Evolutionary conservation across 2,888 invertebrate species (phyloP).

Genomic region (Ptilodon capucinus): DNA sequence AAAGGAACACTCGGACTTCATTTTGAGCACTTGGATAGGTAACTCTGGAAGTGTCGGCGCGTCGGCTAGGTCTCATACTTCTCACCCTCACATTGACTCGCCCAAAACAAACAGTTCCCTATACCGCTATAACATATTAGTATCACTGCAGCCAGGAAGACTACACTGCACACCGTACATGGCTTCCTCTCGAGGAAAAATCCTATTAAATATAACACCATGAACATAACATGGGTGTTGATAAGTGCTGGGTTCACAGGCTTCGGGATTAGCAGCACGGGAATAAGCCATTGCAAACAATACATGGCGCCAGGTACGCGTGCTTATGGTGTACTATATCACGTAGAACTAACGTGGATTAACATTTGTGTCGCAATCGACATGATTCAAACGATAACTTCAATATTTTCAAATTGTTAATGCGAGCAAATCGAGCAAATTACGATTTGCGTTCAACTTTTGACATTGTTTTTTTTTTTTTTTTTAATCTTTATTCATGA

Average conservation of each 20-base stretch:
- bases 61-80: conserved; percentile 77
- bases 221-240: conserved; percentile 98
- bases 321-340: conserved; percentile 34
- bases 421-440: too few relatives aligned
- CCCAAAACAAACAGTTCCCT: conserved; percentile 97
- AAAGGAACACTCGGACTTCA: conserved; percentile 55
- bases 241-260: conserved; percentile 97
- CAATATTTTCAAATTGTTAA: conserved; percentile 40
- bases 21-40: conserved; percentile 60
- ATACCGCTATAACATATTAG: conserved; percentile 98
- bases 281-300: conserved; percentile 98
- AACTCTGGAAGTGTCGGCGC: conserved; percentile 44
- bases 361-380: conserved; percentile 51
- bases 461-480: conserved; percentile 28
- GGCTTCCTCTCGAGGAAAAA: conserved; percentile 98
- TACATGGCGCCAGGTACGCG: conserved; percentile 86
- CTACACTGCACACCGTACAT: conserved; percentile 97
- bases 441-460: conserved; percentile 21
- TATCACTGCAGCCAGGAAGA: conserved; percentile 96
- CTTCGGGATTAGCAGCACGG: conserved; percentile 98
- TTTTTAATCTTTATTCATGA: too few relatives aligned
- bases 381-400: conserved; percentile 55
- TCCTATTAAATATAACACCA: conserved; percentile 97
- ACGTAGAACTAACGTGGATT: conserved; percentile 32
- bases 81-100: conserved; percentile 88